Percentiles rank a stretch among this genome's conserved stretches.
Conservation (phyloP, 2,888 invertebrate genomes). For the Parelbella ahira region DNA sequence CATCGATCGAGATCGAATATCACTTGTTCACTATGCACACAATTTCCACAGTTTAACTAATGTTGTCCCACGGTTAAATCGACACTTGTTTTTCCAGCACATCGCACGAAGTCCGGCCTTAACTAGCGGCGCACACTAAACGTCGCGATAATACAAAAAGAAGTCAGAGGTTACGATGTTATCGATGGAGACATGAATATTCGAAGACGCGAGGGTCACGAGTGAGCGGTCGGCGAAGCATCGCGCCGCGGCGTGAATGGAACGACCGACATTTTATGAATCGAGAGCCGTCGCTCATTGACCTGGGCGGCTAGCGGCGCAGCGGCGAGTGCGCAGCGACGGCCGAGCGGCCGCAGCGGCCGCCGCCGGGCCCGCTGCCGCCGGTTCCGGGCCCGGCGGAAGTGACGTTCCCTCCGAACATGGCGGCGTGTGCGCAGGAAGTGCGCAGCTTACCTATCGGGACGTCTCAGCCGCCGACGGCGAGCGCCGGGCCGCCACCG, state of each 20-base stretch:
- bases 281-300: constrained; percentile 75
- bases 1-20: constrained; percentile 57
- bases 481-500: constrained; percentile 46
- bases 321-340: constrained; percentile 50
- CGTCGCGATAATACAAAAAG: constrained; percentile 76
- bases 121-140: constrained; percentile 65
- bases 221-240: constrained; percentile 74
- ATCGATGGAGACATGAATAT: constrained; percentile 79
- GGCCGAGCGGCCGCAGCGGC: constrained; percentile 51
- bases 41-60: constrained; percentile 61
- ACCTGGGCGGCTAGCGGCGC: constrained; percentile 47
- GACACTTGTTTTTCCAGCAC: constrained; percentile 70
- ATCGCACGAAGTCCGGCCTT: constrained; percentile 65
- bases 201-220: constrained; percentile 79
- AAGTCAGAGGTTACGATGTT: constrained; percentile 78
- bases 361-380: constrained; percentile 53
- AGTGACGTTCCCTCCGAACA: constrained; percentile 75
- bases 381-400: constrained; percentile 54
- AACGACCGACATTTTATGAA: constrained; percentile 79
- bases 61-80: constrained; percentile 51
- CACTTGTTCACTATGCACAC: constrained; percentile 72
- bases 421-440: constrained; percentile 79
- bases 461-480: constrained; percentile 64
- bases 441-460: constrained; percentile 80
- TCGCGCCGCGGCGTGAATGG: constrained; percentile 75